Evolutionary conservation across 2,797 vertebrate genomes (phyloP).

Genomic region (Ctenochaetus hawaiiensis): DNA sequence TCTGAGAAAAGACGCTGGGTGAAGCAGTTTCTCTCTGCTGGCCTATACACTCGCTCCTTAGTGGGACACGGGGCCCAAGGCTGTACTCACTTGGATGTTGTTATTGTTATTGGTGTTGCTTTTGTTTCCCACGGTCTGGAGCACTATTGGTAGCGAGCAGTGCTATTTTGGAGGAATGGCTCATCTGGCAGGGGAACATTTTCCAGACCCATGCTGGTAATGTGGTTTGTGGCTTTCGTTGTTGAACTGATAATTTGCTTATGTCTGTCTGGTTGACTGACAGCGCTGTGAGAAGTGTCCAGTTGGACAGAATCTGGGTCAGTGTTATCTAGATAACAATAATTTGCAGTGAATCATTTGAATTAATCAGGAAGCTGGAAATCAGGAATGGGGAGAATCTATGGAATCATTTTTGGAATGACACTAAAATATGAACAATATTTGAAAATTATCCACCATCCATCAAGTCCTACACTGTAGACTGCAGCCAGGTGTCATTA

Average conservation of each 20-base stretch:
- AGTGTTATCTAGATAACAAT: neutral
- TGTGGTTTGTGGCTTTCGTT: constrained; percentile 53
- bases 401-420: neutral
- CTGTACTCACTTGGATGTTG: neutral
- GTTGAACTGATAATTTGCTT: constrained; percentile 30
- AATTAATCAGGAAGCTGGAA: neutral
- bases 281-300: constrained; percentile 10
- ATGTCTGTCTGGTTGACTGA: constrained; percentile 37
- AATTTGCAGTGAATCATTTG: constrained; percentile 1
- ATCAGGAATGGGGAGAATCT: neutral
- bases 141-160: constrained; percentile 3
- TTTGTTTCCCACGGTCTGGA: constrained; percentile 48
- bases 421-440: neutral
- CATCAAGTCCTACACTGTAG: too few species aligned
- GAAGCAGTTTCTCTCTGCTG: too few species aligned
- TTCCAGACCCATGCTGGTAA: constrained; percentile 51
- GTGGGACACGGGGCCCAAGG: neutral
- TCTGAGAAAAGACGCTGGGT: too few species aligned
- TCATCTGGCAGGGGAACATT: constrained; percentile 37
- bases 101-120: constrained; percentile 16
- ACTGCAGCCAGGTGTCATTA: too few species aligned
- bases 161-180: constrained; percentile 33
- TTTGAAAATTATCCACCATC: too few species aligned
- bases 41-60: too few species aligned
- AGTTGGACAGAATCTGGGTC: constrained; percentile 15